A percentile compares a stretch with the other conserved stretches of the same genome.
phyloP scores from a whole-genome alignment of 1,140 invertebrate genomes.

The Latrodectus geometricus region DNA sequence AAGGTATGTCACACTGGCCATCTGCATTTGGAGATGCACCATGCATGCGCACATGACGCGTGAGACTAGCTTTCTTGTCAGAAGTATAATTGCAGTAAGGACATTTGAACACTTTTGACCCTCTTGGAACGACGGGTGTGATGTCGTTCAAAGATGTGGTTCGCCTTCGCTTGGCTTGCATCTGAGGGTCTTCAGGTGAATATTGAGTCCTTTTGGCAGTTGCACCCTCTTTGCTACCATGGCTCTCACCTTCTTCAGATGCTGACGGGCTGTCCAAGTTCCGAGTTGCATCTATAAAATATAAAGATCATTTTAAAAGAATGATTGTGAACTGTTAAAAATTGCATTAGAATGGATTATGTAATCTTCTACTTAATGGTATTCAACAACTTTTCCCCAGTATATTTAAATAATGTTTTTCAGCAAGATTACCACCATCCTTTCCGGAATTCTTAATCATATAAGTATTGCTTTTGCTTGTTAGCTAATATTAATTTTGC shows the following conservation, averaged over 20 bases:
- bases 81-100: slow-evolving; percentile 91
- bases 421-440: too few relatives aligned
- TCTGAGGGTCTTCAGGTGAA: not conserved
- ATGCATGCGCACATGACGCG: slow-evolving; percentile 94
- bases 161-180: slow-evolving; percentile 8
- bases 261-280: not conserved
- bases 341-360: too few relatives aligned
- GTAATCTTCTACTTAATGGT: too few relatives aligned
- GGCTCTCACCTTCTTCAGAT: slow-evolving; percentile 16
- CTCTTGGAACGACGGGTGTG: not conserved
- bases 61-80: slow-evolving; percentile 92
- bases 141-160: not conserved
- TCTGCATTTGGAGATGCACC: slow-evolving; percentile 73
- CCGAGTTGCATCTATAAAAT: not conserved
- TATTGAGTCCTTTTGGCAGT: not conserved
- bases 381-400: too few relatives aligned
- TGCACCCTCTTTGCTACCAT: not conserved
- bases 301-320: not conserved
- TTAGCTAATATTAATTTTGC: too few relatives aligned
- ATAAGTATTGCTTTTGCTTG: too few relatives aligned
- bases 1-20: slow-evolving; percentile 15
- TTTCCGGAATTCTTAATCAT: too few relatives aligned
- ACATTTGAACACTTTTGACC: slow-evolving; percentile 75
- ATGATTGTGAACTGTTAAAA: not conserved
- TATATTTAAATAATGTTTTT: too few relatives aligned